These are phyloP conservation scores for Scolopax mira DNA, from an alignment of 2,113 vertebrate species.

Conservation along the genomic window DNA sequence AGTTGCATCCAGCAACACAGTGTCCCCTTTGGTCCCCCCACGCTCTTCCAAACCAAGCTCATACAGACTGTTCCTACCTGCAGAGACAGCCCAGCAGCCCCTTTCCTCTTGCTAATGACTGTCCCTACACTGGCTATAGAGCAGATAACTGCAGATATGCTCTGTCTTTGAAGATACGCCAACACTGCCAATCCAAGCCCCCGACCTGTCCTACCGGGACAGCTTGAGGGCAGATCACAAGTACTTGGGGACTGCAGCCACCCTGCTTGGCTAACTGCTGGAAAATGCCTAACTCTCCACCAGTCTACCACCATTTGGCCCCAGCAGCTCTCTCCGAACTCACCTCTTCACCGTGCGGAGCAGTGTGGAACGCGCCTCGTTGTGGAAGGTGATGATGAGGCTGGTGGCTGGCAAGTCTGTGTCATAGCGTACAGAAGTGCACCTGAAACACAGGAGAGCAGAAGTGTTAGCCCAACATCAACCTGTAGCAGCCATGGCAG, in stretches of 20 bases:
- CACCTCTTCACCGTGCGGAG: constrained; percentile 94
- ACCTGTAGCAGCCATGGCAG: not conserved
- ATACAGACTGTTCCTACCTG: not conserved
- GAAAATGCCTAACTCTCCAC: not conserved
- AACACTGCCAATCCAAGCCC: not conserved
- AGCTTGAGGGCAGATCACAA: not conserved
- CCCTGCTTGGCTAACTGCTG: not conserved
- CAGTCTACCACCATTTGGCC: accelerated
- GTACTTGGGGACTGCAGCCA: not conserved
- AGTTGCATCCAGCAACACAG: not conserved
- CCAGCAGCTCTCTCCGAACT: not conserved
- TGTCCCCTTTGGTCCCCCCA: not conserved
- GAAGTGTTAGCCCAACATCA: not conserved
- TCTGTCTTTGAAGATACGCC: not conserved
- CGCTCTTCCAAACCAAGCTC: not conserved
- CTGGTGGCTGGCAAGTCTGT: constrained; percentile 88
- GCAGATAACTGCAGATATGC: not conserved
- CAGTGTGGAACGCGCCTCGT: constrained; percentile 93
- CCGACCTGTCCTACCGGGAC: not conserved
- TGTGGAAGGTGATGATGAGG: constrained; percentile 96
- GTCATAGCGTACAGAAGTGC: constrained; percentile 86
- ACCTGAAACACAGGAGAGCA: constrained; percentile 71
- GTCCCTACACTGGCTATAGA: accelerated
- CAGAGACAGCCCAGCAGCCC: not conserved
- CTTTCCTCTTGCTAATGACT: not conserved